Percentiles rank a stretch among this genome's conserved stretches.
Evolutionary conservation across 1,140 invertebrate species (phyloP).

Genomic region (Dysdera silvatica): DNA sequence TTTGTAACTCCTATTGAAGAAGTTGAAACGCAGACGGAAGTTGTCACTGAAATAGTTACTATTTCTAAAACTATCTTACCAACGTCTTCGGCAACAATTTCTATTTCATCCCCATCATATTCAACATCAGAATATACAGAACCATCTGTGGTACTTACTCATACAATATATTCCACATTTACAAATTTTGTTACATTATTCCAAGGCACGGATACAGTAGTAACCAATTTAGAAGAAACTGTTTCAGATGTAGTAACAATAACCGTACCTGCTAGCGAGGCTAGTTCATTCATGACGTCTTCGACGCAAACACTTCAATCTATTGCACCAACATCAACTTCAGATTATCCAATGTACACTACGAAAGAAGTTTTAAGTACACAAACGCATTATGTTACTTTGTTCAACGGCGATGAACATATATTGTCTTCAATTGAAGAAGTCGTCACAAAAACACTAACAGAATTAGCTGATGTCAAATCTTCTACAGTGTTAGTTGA

Average conservation of each 20-base stretch:
- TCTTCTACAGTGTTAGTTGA: background rate
- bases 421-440: conserved; percentile 35
- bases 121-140: background rate
- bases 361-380: conserved; percentile 31
- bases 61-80: conserved; percentile 25
- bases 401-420: conserved; percentile 32
- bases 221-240: conserved; percentile 71
- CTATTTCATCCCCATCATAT: background rate
- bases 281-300: conserved; percentile 2
- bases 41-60: conserved; percentile 31
- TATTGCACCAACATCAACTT: background rate
- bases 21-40: conserved; percentile 33
- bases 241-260: conserved; percentile 37
- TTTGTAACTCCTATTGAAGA: conserved; percentile 37
- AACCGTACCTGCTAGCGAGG: conserved; percentile 20
- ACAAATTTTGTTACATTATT: conserved; percentile 84
- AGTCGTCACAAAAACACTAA: conserved; percentile 31
- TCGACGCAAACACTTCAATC: background rate
- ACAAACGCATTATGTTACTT: conserved; percentile 34
- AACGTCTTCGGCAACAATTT: background rate
- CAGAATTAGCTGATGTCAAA: conserved; percentile 1
- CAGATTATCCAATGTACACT: conserved; percentile 11
- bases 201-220: conserved; percentile 65
- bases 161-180: conserved; percentile 34
- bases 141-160: conserved; percentile 22